Conservation (phyloP, 1,140 invertebrate genomes). For the Stegodyphus dumicola region DNA sequence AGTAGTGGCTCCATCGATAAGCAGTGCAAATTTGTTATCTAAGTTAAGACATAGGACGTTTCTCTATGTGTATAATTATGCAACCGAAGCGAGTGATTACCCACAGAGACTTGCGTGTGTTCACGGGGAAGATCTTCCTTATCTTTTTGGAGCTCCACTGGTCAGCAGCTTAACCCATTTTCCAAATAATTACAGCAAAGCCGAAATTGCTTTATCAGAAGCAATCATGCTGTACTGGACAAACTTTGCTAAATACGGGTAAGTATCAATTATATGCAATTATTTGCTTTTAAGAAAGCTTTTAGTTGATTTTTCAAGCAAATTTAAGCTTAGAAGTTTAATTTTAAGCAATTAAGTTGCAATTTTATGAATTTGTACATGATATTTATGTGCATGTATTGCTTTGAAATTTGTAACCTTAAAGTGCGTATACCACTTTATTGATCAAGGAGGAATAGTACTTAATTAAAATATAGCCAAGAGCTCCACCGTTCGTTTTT, state of each 20-base stretch:
- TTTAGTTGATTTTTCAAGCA: background rate
- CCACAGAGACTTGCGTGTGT: conserved; percentile 73
- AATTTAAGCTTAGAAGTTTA: background rate
- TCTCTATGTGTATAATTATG: conserved; percentile 73
- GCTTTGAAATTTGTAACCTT: no score
- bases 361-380: no score
- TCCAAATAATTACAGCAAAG: conserved; percentile 77
- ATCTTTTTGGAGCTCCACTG: conserved; percentile 76
- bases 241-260: conserved; percentile 73
- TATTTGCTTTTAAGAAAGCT: background rate
- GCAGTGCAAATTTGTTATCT: conserved; percentile 69
- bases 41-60: conserved; percentile 67
- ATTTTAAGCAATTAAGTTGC: no score
- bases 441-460: no score
- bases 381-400: no score
- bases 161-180: conserved; percentile 72
- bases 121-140: conserved; percentile 73
- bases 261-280: background rate
- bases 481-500: no score
- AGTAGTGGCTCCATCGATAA: conserved; percentile 69
- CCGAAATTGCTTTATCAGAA: conserved; percentile 81
- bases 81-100: conserved; percentile 73
- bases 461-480: no score
- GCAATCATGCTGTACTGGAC: conserved; percentile 75
- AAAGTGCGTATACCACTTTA: no score